phyloP scores from a whole-genome alignment of 2,888 invertebrate genomes.

The Spisula solida region DNA sequence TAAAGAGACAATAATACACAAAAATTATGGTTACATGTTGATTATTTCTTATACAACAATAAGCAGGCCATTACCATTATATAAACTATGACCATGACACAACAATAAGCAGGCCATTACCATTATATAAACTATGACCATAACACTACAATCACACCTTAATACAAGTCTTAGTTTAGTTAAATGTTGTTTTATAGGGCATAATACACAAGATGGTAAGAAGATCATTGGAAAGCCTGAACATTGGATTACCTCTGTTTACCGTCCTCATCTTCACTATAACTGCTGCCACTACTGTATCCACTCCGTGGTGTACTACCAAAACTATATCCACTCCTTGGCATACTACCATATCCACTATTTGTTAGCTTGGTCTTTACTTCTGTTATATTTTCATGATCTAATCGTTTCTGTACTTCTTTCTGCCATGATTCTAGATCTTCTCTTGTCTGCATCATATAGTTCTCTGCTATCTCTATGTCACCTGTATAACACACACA shows the following conservation, averaged over 20 bases:
- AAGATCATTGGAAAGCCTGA: neutral
- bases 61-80: too few species aligned
- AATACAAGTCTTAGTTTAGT: too few species aligned
- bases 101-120: too few species aligned
- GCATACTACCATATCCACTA: slow-evolving; percentile 77
- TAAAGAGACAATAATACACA: too few species aligned
- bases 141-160: too few species aligned
- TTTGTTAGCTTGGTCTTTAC: slow-evolving; percentile 77
- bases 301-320: slow-evolving; percentile 67
- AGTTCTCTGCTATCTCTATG: slow-evolving; percentile 76
- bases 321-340: slow-evolving; percentile 67
- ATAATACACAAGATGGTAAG: neutral
- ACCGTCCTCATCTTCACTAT: slow-evolving; percentile 72
- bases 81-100: too few species aligned
- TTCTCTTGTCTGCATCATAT: slow-evolving; percentile 77
- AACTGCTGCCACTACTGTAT: slow-evolving; percentile 76
- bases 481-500: slow-evolving; percentile 61
- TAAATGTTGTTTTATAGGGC: too few species aligned
- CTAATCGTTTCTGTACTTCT: slow-evolving; percentile 84
- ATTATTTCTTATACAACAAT: too few species aligned
- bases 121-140: too few species aligned
- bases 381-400: slow-evolving; percentile 84
- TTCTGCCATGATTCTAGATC: slow-evolving; percentile 85
- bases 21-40: too few species aligned
- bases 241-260: slow-evolving; percentile 56